Conservation (phyloP, 2,797 vertebrate species). For the Xenops minutus region DNA sequence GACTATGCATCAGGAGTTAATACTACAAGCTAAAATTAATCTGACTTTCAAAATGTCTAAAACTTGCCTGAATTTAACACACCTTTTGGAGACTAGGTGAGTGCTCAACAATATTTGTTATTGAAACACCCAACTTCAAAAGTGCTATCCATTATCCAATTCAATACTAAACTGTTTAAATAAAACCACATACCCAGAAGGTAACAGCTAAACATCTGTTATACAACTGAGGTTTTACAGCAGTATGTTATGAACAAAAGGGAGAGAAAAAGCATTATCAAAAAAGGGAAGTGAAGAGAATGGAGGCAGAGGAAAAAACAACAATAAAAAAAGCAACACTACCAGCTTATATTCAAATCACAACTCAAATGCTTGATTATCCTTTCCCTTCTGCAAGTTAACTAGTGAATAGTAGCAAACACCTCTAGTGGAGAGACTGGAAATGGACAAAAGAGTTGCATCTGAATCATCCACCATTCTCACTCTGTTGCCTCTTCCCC, state of each 20-base stretch:
- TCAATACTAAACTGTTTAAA: background rate
- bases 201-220: background rate
- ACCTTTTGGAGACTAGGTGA: background rate
- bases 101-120: background rate
- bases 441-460: background rate
- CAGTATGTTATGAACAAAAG: background rate
- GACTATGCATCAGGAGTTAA: background rate
- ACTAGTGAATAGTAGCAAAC: background rate
- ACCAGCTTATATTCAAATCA: background rate
- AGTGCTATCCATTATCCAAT: background rate
- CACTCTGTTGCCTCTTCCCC: background rate
- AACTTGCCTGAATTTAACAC: background rate
- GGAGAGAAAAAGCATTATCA: background rate
- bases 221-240: background rate
- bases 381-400: background rate
- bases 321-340: background rate
- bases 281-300: background rate
- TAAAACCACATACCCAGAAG: background rate
- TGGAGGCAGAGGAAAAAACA: background rate
- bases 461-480: background rate
- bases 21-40: background rate
- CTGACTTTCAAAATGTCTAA: background rate
- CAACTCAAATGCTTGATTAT: background rate
- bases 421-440: background rate
- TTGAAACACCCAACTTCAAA: background rate